phyloP scores from a whole-genome alignment of 2,113 vertebrate species.

The Piliocolobus tephrosceles region DNA sequence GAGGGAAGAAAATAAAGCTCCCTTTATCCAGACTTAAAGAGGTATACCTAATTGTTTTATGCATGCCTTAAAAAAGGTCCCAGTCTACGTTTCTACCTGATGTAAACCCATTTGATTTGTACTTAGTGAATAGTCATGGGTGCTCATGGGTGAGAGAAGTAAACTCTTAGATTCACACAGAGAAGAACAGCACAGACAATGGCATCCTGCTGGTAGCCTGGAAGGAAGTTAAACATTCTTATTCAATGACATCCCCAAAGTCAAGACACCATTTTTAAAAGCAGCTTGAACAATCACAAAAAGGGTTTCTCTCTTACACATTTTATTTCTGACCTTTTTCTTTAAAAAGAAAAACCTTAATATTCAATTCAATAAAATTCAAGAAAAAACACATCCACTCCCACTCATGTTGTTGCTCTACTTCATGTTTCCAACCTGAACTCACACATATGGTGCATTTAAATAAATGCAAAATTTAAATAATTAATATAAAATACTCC shows the following conservation, averaged over 20 bases:
- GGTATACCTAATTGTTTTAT: not conserved
- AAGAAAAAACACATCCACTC: not conserved
- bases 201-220: not conserved
- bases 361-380: constrained; percentile 15
- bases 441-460: not conserved
- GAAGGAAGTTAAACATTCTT: constrained; percentile 44
- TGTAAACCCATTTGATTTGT: not conserved
- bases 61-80: not conserved
- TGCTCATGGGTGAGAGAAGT: not conserved
- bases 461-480: constrained; percentile 47
- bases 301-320: not conserved
- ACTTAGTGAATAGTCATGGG: not conserved
- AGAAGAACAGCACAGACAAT: constrained; percentile 32
- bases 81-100: constrained; percentile 10
- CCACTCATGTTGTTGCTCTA: not conserved
- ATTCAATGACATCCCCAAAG: constrained; percentile 7
- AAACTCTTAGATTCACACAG: constrained; percentile 37
- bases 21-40: not conserved
- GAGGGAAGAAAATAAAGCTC: not conserved
- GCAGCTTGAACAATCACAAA: not conserved
- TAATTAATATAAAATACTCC: not conserved
- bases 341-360: not conserved
- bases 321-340: not conserved
- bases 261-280: constrained; percentile 6
- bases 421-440: not conserved